Conservation (phyloP, 1,140 invertebrate genomes). For the Drosophila nikananu region DNA sequence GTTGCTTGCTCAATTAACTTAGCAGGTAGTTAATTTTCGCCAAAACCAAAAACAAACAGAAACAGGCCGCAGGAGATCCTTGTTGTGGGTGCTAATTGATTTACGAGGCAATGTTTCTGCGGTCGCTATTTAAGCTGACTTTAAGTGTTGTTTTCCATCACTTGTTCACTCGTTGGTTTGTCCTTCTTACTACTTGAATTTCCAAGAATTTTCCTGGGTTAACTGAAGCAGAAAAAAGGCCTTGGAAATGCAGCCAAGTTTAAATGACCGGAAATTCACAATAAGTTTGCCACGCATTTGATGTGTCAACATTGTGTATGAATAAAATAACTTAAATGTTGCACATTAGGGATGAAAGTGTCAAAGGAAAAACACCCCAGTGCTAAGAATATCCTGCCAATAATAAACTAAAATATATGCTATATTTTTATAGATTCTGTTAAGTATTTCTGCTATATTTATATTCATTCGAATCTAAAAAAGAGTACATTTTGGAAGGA, state of each 20-base stretch:
- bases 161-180: not conserved
- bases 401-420: not conserved
- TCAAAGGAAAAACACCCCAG: not conserved
- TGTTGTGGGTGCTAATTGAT: conserved; percentile 70
- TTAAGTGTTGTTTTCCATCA: conserved; percentile 32
- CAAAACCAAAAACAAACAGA: conserved; percentile 31
- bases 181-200: not conserved
- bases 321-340: conserved; percentile 43
- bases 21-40: conserved; percentile 82
- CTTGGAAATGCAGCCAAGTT: conserved; percentile 58
- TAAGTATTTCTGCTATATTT: not conserved
- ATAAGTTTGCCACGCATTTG: conserved; percentile 52
- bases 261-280: conserved; percentile 45
- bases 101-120: conserved; percentile 50
- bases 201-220: not conserved
- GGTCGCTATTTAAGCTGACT: conserved; percentile 35
- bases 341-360: conserved; percentile 17
- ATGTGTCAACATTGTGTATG: conserved; percentile 57
- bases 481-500: not conserved
- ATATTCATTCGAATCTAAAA: not conserved
- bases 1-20: conserved; percentile 84
- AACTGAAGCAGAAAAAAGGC: conserved; percentile 48
- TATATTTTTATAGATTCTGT: not conserved
- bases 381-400: not conserved
- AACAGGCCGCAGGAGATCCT: conserved; percentile 23